Conservation (phyloP, 1,140 invertebrate genomes). For the Matsumurasca onukii region DNA sequence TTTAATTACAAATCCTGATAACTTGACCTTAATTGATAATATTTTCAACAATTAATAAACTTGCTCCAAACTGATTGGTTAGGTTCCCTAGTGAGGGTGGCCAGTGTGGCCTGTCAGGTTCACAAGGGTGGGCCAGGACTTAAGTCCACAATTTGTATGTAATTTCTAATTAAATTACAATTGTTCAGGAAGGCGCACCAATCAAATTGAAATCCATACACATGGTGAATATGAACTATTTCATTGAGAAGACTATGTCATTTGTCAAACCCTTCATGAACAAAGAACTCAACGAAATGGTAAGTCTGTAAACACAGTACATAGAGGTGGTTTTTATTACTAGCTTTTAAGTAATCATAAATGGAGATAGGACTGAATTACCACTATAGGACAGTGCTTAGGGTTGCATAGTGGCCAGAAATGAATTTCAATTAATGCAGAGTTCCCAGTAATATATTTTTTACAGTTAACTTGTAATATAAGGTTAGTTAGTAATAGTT, state of each 20-base stretch:
- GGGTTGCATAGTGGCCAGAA: background rate
- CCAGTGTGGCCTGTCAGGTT: too few relatives aligned
- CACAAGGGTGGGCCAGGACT: too few relatives aligned
- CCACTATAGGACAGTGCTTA: background rate
- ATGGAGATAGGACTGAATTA: background rate
- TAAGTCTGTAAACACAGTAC: slow-evolving; percentile 44
- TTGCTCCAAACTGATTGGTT: too few relatives aligned
- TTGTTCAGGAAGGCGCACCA: slow-evolving; percentile 63
- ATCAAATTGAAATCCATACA: slow-evolving; percentile 64
- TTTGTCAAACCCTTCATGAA: slow-evolving; percentile 71
- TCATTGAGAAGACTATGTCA: slow-evolving; percentile 67
- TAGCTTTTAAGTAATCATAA: background rate
- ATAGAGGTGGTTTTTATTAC: background rate
- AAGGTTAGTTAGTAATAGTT: background rate
- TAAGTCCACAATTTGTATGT: too few relatives aligned
- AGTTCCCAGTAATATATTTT: background rate
- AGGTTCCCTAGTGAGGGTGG: too few relatives aligned
- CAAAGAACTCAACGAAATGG: slow-evolving; percentile 61
- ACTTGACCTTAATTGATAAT: too few relatives aligned
- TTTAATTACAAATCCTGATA: too few relatives aligned
- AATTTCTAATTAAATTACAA: too few relatives aligned
- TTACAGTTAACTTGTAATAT: background rate
- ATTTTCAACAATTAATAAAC: too few relatives aligned
- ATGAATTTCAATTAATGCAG: background rate
- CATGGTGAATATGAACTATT: slow-evolving; percentile 64